Percentiles rank a stretch among this genome's conserved stretches.
Conservation (phyloP, 2,888 invertebrate species). For the Alloscopus bannaensis region DNA sequence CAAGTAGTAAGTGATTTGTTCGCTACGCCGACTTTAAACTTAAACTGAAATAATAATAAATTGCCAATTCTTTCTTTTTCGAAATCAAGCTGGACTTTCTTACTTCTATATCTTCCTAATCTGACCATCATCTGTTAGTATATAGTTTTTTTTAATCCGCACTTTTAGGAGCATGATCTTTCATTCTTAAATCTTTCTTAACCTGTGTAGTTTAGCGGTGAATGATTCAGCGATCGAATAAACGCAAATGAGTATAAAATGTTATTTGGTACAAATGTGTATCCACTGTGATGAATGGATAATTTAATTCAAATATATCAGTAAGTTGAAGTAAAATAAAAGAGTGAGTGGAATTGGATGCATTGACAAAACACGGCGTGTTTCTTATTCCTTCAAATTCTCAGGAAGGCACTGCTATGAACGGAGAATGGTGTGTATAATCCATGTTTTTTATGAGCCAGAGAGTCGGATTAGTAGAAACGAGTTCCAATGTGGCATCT, state of each 20-base stretch:
- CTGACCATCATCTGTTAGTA: constrained; percentile 52
- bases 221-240: constrained; percentile 28
- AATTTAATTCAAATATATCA: constrained; percentile 5
- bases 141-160: constrained; percentile 38
- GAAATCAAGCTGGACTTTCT: constrained; percentile 57
- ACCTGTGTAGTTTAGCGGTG: constrained; percentile 37
- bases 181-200: constrained; percentile 38
- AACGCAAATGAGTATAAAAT: constrained; percentile 30
- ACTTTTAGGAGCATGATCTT: constrained; percentile 49
- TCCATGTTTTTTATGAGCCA: no score
- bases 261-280: constrained; percentile 60
- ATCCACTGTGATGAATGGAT: constrained; percentile 68
- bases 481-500: no score
- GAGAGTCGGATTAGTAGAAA: no score
- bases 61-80: constrained; percentile 56
- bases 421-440: no score
- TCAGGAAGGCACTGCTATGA: no score
- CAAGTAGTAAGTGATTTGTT: constrained; percentile 56
- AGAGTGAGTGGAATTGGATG: no score
- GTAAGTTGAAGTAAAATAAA: no score
- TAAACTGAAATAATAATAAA: constrained; percentile 60
- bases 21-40: constrained; percentile 61
- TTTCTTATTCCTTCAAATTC: no score
- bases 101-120: constrained; percentile 56
- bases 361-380: no score